Base-by-base conservation (phyloP, 2,888 invertebrate species). In the Melieria crassipennis region DNA sequence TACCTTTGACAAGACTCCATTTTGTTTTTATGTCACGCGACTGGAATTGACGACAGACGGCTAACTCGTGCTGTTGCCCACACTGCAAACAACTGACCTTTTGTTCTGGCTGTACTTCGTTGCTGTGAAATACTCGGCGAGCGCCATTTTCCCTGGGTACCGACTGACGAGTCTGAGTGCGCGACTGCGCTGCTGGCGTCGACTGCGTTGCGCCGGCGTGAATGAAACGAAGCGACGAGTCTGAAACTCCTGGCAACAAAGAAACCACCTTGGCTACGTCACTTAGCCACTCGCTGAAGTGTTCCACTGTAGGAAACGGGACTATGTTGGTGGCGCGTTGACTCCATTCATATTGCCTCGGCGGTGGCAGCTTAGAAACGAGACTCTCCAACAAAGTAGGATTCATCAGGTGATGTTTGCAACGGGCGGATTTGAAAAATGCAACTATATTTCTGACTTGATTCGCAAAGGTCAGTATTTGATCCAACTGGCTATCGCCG, bases 341-440 rank as follows among this genome's bases (percentile, higher is more conserved):
- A 11, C 63, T 65, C 69, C 73, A 73, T 45, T 75, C 73, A 45
- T 71, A 75, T 62, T 75, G 73, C 52, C 71, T 73, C 10, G 73
- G 68, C 13, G 70, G 75, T 43, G 73, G 73, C 47, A 73, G 30
- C 57, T 75, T 75, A 16, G 11, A n/a, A 3, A 75, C 62, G 11
- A 72, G 63, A 9, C 70, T 52, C 13, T 70, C 70, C 16, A 71
- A 56, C 42, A 73, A 47, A 2, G 65, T 69, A 7, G 73, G 52
- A 50, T 73, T 70, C 58, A 63, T 66, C 10, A 75, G 42, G 48
- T 75, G 71, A 42, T 75, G 75, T 13, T 43, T 13, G 30, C 71
- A 73, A n/a, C 58, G 50, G 1, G 73, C 71, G n/a, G 68, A 45
- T 11, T 69, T 71, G n/a, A 73, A 70, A 7, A 67, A 64, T 30